Percentiles rank a stretch among this genome's conserved stretches.
Evolutionary conservation across 2,888 invertebrate species (phyloP).

Genomic region (Melinaea menophilus): DNA sequence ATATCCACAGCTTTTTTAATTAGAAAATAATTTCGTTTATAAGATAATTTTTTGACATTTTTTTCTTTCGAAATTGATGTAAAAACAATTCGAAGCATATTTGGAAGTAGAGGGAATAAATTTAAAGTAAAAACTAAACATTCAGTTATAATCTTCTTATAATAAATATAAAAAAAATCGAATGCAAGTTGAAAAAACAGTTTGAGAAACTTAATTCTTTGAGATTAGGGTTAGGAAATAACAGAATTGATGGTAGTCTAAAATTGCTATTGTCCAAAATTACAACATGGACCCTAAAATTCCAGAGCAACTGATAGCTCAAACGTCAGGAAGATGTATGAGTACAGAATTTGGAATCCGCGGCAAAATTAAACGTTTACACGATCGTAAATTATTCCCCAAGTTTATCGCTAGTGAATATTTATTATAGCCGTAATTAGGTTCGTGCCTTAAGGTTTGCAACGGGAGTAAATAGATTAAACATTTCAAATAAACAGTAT

Average conservation of each 20-base stretch:
- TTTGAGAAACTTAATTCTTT: no score
- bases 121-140: neutral
- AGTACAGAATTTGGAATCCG: constrained; percentile 47
- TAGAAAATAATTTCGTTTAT: constrained; percentile 10
- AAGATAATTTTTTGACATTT: neutral
- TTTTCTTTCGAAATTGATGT: neutral
- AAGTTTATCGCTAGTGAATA: constrained; percentile 70
- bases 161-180: no score
- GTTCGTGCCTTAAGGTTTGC: constrained; percentile 59
- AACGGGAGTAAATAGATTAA: constrained; percentile 59
- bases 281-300: constrained; percentile 24
- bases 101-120: no score
- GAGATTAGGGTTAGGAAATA: neutral
- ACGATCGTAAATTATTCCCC: constrained; percentile 64
- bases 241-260: neutral
- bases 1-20: constrained; percentile 28
- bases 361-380: constrained; percentile 63
- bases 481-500: constrained; percentile 42
- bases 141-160: no score
- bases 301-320: constrained; percentile 27
- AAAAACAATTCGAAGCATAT: no score
- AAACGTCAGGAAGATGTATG: constrained; percentile 30
- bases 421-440: constrained; percentile 69
- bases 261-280: constrained; percentile 3
- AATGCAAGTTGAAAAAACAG: neutral